Percentiles rank a stretch among this genome's conserved stretches.
Conservation (phyloP, 2,113 vertebrate genomes). For the Ploceus nigricollis region DNA sequence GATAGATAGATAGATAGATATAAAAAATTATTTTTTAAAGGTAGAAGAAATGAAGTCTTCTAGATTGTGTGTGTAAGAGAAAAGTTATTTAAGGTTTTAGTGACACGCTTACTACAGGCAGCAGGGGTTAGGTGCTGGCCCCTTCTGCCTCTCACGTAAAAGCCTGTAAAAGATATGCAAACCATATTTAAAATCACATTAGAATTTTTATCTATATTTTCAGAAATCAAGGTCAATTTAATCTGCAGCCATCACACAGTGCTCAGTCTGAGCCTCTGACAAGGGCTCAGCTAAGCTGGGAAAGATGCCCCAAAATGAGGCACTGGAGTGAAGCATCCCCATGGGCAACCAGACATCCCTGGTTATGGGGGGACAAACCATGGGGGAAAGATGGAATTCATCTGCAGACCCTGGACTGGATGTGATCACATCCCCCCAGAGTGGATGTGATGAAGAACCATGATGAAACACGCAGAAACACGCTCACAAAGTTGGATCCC, state of each 20-base stretch:
- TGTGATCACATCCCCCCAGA: no score
- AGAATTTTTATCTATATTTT: neutral
- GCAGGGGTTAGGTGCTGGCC: neutral
- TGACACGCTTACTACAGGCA: rapidly evolving
- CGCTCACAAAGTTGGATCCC: neutral
- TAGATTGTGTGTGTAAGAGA: neutral
- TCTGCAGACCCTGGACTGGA: neutral
- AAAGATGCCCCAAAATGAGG: neutral
- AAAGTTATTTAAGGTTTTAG: neutral
- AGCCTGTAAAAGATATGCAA: neutral
- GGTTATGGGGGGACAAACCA: neutral
- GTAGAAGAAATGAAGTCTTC: neutral
- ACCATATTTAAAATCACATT: neutral
- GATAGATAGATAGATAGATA: no score
- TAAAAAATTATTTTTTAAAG: neutral
- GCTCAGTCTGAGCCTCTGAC: neutral
- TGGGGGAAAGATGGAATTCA: neutral
- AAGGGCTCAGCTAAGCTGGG: neutral
- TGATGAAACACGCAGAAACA: neutral
- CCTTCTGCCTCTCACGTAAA: neutral
- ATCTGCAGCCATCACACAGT: neutral
- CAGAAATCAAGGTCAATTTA: neutral
- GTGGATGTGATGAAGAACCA: rapidly evolving
- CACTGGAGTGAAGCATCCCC: neutral
- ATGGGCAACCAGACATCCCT: rapidly evolving